Evolutionary conservation across 2,888 invertebrate species (phyloP).

Genomic region (Coenonympha arcania): DNA sequence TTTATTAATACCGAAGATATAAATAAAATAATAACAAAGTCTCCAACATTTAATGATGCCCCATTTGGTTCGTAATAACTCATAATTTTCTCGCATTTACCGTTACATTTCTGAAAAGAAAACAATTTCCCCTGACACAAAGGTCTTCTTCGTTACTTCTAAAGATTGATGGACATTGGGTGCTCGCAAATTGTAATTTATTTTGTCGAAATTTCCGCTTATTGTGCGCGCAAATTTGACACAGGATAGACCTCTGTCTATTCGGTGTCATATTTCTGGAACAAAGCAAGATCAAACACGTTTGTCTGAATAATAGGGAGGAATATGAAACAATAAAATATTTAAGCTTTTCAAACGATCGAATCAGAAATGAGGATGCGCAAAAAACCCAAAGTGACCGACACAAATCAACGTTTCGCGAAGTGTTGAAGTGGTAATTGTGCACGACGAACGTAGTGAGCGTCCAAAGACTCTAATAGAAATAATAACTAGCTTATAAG

Average conservation of each 20-base stretch:
- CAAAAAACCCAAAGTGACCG: background rate
- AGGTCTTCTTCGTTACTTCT: constrained; percentile 3
- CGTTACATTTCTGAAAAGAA: constrained; percentile 3
- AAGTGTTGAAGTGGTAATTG: no score
- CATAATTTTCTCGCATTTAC: background rate
- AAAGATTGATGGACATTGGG: constrained; percentile 13
- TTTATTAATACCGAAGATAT: no score
- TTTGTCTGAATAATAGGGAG: constrained; percentile 1
- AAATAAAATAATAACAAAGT: no score
- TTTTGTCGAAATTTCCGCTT: constrained; percentile 38
- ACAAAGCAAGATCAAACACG: constrained; percentile 1
- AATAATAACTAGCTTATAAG: no score
- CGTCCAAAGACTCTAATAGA: no score
- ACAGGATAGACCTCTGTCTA: constrained; percentile 51
- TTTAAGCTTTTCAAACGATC: background rate
- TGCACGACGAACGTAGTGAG: no score
- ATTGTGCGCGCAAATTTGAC: constrained; percentile 49
- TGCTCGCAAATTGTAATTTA: constrained; percentile 31
- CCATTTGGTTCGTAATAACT: no score
- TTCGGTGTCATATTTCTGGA: constrained; percentile 46
- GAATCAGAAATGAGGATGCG: background rate
- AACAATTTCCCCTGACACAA: constrained; percentile 9
- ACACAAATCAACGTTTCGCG: no score
- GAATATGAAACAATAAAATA: background rate
- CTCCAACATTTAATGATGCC: no score